Base-by-base conservation (phyloP, 92 coral and sea anemone genomes). In the Epizoanthus illoricatus region DNA sequence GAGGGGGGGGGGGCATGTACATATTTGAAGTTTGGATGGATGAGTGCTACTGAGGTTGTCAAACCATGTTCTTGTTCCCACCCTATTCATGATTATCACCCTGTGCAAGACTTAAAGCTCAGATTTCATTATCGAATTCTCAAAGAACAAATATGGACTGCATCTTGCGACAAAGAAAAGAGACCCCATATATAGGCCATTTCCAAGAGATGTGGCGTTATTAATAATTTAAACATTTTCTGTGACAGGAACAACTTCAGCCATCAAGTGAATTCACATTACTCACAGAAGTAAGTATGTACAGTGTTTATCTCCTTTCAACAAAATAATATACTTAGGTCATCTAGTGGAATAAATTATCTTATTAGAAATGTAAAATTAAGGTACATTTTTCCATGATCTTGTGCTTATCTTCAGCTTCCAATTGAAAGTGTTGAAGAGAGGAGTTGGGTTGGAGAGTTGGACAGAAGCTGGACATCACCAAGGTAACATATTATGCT, bases 371-470 rank as follows among this genome's bases (percentile, higher is more conserved):
- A 7, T 20, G 10, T 64, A 16, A 28, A 65, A 23, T 13, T 65
- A 4, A 39, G 18, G 15, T 11, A 28, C 20, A 65, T 11, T 49
- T 47, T 9, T 49, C 55, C 55, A 49, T 49, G 55, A 3, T 41
- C 72, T 67, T 67, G 72, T 39, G 42, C 42, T 67, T 15, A 12
- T 23, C 72, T 3, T 55, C 82, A 78, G 82, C 61, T 78, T 28
- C 82, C 82, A 10, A 13, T 78, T 57, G 82, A 78, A 61, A 62
- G 4, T 18, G 65, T 62, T 10, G 82, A 78, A 33, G 82, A 78
- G 49, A 78, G 82, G 49, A 78, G 71, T 41, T 78, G 82, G 82
- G 82, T 78, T 9, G 82, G 82, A 63, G 82, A 78, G 28, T n/a
- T 43, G 42, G 82, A 78, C 4, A 78, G 42, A 70, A 78, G 15